Conservation (phyloP, 2,888 invertebrate species). For the Drosophila suboccidentalis region DNA sequence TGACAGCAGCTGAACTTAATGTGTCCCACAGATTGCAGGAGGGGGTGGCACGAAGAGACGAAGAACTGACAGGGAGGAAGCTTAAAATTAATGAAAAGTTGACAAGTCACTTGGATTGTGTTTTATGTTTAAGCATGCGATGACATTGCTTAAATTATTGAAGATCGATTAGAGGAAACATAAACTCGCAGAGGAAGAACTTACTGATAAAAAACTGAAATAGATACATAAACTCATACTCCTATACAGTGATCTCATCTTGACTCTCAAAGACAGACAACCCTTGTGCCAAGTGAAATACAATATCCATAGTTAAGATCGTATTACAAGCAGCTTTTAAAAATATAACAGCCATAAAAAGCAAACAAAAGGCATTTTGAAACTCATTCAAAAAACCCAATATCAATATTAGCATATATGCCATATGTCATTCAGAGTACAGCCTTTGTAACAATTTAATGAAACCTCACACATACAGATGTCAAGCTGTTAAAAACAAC, state of each 20-base stretch:
- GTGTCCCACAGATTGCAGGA: slow-evolving; percentile 14
- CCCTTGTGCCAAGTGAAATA: slow-evolving; percentile 14
- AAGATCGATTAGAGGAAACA: slow-evolving; percentile 35
- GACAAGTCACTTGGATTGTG: slow-evolving; percentile 45
- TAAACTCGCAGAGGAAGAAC: slow-evolving; percentile 11
- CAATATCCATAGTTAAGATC: slow-evolving; percentile 29
- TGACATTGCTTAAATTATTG: slow-evolving; percentile 26
- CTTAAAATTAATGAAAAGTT: slow-evolving; percentile 48
- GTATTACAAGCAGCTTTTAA: slow-evolving; percentile 29
- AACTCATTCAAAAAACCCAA: slow-evolving; percentile 12
- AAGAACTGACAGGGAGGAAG: slow-evolving; percentile 28
- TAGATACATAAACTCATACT: background rate
- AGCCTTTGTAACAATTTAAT: slow-evolving; percentile 10
- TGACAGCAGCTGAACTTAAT: slow-evolving; percentile 48
- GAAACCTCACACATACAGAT: slow-evolving; percentile 4
- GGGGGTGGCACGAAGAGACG: background rate
- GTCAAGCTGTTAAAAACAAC: slow-evolving; percentile 10
- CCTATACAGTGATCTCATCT: slow-evolving; percentile 29
- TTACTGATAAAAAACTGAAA: background rate
- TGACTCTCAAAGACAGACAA: background rate
- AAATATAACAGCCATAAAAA: slow-evolving; percentile 26
- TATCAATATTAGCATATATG: slow-evolving; percentile 16
- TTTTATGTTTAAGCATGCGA: slow-evolving; percentile 19
- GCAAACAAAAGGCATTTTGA: slow-evolving; percentile 32
- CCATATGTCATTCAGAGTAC: slow-evolving; percentile 33